Conservation (phyloP, 30 jellyfish, hydroid and myxozoan genomes). For the Clytia hemisphaerica region DNA sequence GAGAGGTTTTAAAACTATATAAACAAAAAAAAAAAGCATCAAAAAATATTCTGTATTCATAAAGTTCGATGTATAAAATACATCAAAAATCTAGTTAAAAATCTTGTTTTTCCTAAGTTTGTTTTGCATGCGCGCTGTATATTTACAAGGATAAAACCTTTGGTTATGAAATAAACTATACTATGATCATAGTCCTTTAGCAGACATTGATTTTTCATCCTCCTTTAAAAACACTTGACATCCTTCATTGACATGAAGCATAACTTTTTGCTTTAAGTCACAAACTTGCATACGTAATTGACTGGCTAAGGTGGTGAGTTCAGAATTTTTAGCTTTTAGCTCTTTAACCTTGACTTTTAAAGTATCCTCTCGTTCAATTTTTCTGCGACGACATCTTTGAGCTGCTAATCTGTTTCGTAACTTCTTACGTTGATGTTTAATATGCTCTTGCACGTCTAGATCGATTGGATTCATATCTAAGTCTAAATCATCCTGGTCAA, state of each 20-base stretch:
- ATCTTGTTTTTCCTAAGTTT: too few species aligned
- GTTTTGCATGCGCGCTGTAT: too few species aligned
- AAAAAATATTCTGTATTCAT: too few species aligned
- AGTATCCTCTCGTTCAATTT: conserved; percentile 86
- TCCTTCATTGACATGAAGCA: conserved; percentile 88
- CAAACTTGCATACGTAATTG: conserved; percentile 77
- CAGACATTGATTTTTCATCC: too few species aligned
- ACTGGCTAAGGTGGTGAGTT: conserved; percentile 63
- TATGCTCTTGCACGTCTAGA: conserved; percentile 69
- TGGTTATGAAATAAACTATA: too few species aligned
- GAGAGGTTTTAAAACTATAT: too few species aligned
- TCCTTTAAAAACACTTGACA: conserved; percentile 60
- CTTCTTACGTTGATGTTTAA: conserved; percentile 88
- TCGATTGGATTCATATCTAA: conserved; percentile 68
- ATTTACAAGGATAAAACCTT: too few species aligned
- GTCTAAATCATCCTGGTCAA: conserved; percentile 20
- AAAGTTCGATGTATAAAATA: too few species aligned
- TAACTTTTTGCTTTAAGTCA: conserved; percentile 81
- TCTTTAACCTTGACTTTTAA: conserved; percentile 74
- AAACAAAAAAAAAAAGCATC: too few species aligned
- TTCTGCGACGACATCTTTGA: conserved; percentile 80
- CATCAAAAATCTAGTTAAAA: too few species aligned
- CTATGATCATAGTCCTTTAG: too few species aligned
- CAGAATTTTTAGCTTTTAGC: conserved; percentile 60
- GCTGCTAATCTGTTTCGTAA: conserved; percentile 90